phyloP scores from a whole-genome alignment of 2,797 vertebrate genomes.

The Schizopygopsis pylzovi region DNA sequence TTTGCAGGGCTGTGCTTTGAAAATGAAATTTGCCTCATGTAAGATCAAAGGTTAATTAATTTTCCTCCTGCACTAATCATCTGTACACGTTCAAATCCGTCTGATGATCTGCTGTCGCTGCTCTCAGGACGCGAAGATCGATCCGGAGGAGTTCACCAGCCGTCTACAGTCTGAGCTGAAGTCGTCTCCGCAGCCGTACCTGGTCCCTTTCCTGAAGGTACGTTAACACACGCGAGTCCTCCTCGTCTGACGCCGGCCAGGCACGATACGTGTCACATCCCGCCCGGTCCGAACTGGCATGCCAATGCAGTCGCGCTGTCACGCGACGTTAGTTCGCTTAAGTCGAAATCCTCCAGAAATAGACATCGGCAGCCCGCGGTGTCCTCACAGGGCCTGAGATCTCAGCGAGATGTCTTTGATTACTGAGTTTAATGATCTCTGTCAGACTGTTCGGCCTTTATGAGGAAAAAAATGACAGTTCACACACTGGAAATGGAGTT shows the following conservation, averaged over 20 bases:
- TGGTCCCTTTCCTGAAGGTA: constrained; percentile 91
- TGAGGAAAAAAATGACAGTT: constrained; percentile 7
- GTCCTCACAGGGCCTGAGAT: background rate
- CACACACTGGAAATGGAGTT: background rate
- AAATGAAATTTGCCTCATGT: background rate
- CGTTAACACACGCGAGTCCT: constrained; percentile 58
- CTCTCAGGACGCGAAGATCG: constrained; percentile 87
- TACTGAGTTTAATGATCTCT: constrained; percentile 28
- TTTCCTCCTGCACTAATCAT: background rate
- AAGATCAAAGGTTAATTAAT: background rate
- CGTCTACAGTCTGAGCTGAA: constrained; percentile 88
- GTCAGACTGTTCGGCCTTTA: background rate
- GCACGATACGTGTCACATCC: constrained; percentile 74
- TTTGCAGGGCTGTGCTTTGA: background rate
- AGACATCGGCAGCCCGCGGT: constrained; percentile 43
- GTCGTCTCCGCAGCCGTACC: constrained; percentile 90
- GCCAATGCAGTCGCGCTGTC: constrained; percentile 72
- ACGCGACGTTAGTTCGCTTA: constrained; percentile 68
- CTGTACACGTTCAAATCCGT: background rate
- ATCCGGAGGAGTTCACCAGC: constrained; percentile 89
- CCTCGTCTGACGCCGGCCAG: constrained; percentile 63
- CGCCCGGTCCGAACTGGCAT: constrained; percentile 57
- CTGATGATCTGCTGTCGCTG: constrained; percentile 25
- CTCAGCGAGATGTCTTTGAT: constrained; percentile 25
- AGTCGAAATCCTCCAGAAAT: constrained; percentile 67